Evolutionary conservation across 1,140 invertebrate genomes (phyloP).

Genomic region (Drosophila rufa): DNA sequence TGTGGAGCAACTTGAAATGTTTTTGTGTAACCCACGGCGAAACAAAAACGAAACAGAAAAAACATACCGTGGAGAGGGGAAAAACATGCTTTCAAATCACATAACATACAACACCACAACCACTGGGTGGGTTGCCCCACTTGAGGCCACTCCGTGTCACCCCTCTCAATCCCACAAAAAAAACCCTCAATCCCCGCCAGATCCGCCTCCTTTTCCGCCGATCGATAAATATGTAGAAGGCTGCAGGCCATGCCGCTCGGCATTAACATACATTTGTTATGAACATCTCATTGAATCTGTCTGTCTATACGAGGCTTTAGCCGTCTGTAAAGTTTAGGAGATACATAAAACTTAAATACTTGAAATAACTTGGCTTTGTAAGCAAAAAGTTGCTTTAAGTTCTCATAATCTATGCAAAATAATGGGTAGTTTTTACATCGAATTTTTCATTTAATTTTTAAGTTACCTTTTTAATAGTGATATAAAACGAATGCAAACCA

Average conservation of each 20-base stretch:
- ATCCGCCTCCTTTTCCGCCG: constrained; percentile 20
- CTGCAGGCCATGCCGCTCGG: constrained; percentile 28
- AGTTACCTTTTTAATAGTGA: no score
- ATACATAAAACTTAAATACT: no score
- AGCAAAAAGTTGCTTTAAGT: neutral
- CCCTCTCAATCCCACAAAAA: constrained; percentile 4
- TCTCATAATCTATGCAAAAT: neutral
- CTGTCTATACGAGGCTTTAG: constrained; percentile 30
- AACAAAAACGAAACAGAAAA: constrained; percentile 31
- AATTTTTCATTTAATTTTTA: no score
- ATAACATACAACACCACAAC: constrained; percentile 39
- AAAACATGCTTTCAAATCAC: constrained; percentile 45
- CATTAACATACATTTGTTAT: constrained; percentile 56
- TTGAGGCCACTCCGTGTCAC: constrained; percentile 30
- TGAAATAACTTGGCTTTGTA: neutral
- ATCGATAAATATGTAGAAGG: constrained; percentile 33
- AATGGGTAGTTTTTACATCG: no score
- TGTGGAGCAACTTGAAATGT: constrained; percentile 44
- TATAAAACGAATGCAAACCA: neutral
- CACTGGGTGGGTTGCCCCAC: constrained; percentile 37
- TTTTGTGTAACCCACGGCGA: constrained; percentile 39
- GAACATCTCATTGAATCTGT: constrained; percentile 21
- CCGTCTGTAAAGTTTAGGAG: neutral
- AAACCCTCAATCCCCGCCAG: constrained; percentile 6
- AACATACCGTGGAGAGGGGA: constrained; percentile 2